Base-by-base conservation (phyloP, 2,113 vertebrate species). In the Pandion haliaetus region DNA sequence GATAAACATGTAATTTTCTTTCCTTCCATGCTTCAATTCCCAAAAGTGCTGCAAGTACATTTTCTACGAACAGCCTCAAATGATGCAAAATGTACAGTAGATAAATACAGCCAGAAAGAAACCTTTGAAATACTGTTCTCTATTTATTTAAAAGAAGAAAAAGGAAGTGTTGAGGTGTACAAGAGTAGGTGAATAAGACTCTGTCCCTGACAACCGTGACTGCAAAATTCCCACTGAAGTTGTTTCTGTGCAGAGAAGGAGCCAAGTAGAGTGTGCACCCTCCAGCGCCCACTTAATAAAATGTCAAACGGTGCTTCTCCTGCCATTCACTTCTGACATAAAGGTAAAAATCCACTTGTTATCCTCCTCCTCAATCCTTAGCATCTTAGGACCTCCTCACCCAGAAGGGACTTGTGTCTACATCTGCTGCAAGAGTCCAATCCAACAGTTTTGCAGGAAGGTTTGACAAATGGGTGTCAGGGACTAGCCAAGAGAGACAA, bases 1-100 rank as follows among this genome's bases (percentile, higher is more conserved):
- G 81, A 96, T 89, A 96, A 97, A 91, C 89, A 91, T 77, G 78
- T 69, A 94, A 95, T 97, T 96, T 97, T 97, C 96, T 91, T 93
- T 82, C 45, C 32, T 87, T 89, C 84, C 86, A 95, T 69, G 88
- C 86, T 89, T 96, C 90, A 91, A 29, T 91, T 95, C 91, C 81
- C 77, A 40, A 36, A 86, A 84, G 57, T 86, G 83, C 77, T 86
- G 61, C 57, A 77, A 86, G 65, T 21, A 74, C 8, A 1, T 92
- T 92, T 95, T 84, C 80, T 82, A 12, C 2, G 2, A 90, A 83
- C 44, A 89, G 57, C 40, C 29, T 76, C 49, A 95, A 88, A 86
- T 55, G 9, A 78, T 94, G 49, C 40, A 87, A 87, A 69, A 82
- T 19, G 57, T 89, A 79, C 49, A 84, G 69, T 61, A 83, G 38